Evolutionary conservation across 1,140 invertebrate genomes (phyloP), one percentile per base, ranked within the genome.

Genomic region (Philopotamus ludificatus): DNA sequence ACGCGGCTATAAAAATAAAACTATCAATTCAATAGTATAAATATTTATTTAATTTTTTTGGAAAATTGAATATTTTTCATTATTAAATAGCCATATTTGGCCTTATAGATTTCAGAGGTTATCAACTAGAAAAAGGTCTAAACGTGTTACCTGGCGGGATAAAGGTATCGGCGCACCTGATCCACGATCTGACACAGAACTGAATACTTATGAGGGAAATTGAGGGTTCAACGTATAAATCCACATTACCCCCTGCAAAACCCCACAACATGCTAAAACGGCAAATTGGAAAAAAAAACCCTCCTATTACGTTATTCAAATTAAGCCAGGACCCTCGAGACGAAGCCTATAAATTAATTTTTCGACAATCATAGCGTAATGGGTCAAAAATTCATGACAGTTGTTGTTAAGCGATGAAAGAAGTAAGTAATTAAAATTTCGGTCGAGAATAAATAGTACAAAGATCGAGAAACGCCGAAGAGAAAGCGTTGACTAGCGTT

Each of bases 91-190:
- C 4, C 12, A 12, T 7, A 34, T 12, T 34, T 34, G 28, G 28
- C n/a, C n/a, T n/a, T n/a, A 34, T 54, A 54, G 51, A 15, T 16
- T 34, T 54, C 51, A 34, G 41, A 34, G 51, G 51, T 57, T 39
- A 57, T 57, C 54, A 57, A 39, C 51, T 25, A n/a, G 20, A 39
- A 41, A 42, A 26, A 39, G 42, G 41, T 21, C 23, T 22, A 10
- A 21, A 39, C 21, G 39, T 57, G 54, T 15, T 42, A 20, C 34
- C 54, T 55, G 39, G 16, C 16, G 23, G 39, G 16, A 42, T 39
- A 57, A 41, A 57, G 54, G 39, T 23, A 57, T 42, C 54, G n/a
- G 54, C 26, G 21, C 54, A 57, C 54, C 54, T 57, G 54, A 57
- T 42, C 54, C 54, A 21, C 21, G 12, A 42, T 39, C 21, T 8